These are phyloP conservation scores for Myzus persicae DNA, from an alignment of 1,140 invertebrate genomes.

Conservation along the genomic window DNA sequence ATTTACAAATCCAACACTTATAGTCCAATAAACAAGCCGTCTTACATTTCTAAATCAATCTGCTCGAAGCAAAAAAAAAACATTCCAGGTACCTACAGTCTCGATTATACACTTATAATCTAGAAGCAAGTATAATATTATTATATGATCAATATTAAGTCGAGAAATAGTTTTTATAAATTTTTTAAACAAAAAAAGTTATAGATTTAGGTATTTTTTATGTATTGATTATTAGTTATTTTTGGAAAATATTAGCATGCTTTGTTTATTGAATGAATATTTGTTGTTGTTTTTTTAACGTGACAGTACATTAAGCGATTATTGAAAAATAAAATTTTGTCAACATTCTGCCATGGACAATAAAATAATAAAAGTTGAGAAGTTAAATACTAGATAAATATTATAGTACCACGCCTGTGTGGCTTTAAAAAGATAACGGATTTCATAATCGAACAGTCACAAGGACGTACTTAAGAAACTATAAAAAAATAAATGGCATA, in stretches of 20 bases:
- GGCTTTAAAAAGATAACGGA: conserved; percentile 14
- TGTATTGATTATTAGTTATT: background rate
- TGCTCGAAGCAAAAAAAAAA: background rate
- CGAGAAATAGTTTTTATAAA: background rate
- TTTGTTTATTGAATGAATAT: background rate
- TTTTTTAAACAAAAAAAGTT: background rate
- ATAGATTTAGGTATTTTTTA: background rate
- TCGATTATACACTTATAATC: background rate
- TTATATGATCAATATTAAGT: background rate
- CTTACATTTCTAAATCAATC: background rate
- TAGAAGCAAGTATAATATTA: background rate
- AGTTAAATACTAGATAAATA: background rate
- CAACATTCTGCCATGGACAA: background rate
- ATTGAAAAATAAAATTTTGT: background rate
- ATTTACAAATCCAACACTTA: background rate
- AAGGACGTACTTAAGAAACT: conserved; percentile 29
- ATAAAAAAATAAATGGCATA: conserved; percentile 6
- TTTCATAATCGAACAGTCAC: conserved; percentile 21
- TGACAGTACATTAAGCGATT: background rate
- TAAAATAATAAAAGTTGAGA: conserved; percentile 30
- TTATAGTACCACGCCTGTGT: conserved; percentile 17
- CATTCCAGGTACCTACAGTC: background rate
- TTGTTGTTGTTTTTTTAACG: background rate
- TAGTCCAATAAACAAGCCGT: background rate
- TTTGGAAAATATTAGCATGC: background rate